Evolutionary conservation across 2,888 invertebrate genomes (phyloP).

Genomic region (Trachelus stipa): DNA sequence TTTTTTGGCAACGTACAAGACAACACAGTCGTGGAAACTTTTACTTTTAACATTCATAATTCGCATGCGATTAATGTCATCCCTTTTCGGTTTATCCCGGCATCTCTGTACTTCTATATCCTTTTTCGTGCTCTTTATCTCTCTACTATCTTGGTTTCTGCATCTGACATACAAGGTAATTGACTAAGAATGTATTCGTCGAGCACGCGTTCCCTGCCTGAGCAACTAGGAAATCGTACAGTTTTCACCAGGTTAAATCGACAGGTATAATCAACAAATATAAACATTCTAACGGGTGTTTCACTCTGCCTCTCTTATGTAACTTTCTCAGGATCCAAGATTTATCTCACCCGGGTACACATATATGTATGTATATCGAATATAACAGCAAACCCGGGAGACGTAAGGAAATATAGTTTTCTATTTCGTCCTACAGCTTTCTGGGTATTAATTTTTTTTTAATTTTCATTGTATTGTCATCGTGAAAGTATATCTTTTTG

Average conservation of each 20-base stretch:
- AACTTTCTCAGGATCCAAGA: neutral
- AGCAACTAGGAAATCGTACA: neutral
- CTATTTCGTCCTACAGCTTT: neutral
- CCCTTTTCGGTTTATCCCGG: neutral
- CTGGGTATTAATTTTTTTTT: constrained; percentile 9
- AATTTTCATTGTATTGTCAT: constrained; percentile 20
- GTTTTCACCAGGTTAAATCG: neutral
- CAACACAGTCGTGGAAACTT: neutral
- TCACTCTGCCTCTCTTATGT: neutral
- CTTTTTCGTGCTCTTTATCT: neutral
- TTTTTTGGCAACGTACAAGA: neutral
- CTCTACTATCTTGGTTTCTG: neutral
- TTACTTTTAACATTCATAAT: neutral
- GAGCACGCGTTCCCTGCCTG: neutral
- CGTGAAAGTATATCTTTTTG: constrained; percentile 7
- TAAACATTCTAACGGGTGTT: neutral
- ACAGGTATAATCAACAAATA: neutral
- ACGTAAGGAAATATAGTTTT: neutral
- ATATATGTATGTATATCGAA: neutral
- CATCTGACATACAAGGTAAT: neutral
- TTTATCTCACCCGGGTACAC: neutral
- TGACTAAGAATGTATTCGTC: neutral
- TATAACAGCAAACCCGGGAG: neutral
- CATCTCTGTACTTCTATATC: neutral
- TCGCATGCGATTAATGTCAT: neutral